phyloP scores from a whole-genome alignment of 2,888 invertebrate genomes.

The Esperia sulphurella region DNA sequence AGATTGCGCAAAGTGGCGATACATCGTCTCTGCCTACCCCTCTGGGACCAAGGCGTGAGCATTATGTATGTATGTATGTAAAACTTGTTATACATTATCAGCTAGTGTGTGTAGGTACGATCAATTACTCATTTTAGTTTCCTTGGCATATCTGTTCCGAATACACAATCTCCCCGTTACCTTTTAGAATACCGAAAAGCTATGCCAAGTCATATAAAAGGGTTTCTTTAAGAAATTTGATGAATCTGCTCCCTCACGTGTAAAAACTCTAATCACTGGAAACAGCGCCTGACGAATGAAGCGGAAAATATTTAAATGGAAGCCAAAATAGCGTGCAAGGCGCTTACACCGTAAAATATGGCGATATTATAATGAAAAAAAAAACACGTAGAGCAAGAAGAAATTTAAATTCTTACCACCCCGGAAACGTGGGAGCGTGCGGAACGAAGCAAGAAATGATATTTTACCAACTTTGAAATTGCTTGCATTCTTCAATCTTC shows the following conservation, averaged over 20 bases:
- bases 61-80: no score
- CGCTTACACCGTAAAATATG: slow-evolving; percentile 66
- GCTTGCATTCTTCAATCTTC: slow-evolving; percentile 36
- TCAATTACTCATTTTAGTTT: no score
- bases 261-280: slow-evolving; percentile 58
- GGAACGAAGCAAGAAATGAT: slow-evolving; percentile 54
- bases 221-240: slow-evolving; percentile 9
- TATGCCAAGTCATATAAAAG: not conserved
- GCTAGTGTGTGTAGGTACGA: no score
- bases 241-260: slow-evolving; percentile 32
- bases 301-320: slow-evolving; percentile 77
- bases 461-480: slow-evolving; percentile 53
- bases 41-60: no score
- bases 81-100: no score
- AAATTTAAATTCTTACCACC: slow-evolving; percentile 58
- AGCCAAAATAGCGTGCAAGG: slow-evolving; percentile 68
- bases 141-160: no score
- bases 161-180: no score
- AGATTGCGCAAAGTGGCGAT: no score
- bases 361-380: slow-evolving; percentile 52
- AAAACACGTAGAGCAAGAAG: slow-evolving; percentile 24
- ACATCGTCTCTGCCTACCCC: no score
- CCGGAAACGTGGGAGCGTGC: slow-evolving; percentile 60
- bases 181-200: no score
- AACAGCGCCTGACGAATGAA: slow-evolving; percentile 72